phyloP scores from a whole-genome alignment of 1,140 invertebrate genomes.

The Cydia strobilella region DNA sequence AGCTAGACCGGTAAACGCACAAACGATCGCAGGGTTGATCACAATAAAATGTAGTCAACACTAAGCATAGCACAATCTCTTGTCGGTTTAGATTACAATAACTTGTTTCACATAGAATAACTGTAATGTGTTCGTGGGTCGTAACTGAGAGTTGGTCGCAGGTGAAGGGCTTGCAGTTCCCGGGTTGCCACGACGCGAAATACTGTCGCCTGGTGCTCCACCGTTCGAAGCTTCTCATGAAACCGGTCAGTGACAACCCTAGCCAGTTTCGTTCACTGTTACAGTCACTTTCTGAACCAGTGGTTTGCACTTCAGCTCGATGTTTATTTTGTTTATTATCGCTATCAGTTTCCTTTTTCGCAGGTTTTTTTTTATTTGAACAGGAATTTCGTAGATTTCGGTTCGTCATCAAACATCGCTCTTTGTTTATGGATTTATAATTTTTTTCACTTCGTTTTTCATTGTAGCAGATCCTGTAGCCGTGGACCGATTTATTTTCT shows the following conservation, averaged over 20 bases:
- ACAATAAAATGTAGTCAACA: neutral
- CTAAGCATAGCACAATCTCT: neutral
- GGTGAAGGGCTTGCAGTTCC: slow-evolving; percentile 97
- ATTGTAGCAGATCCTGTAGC: slow-evolving; percentile 24
- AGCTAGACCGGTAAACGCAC: slow-evolving; percentile 36
- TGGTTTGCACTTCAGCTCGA: slow-evolving; percentile 50
- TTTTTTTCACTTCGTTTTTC: slow-evolving; percentile 15
- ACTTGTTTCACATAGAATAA: slow-evolving; percentile 5
- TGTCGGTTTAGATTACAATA: neutral
- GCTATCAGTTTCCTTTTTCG: slow-evolving; percentile 41
- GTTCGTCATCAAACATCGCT: slow-evolving; percentile 22
- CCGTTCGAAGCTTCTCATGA: slow-evolving; percentile 95
- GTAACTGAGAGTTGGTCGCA: slow-evolving; percentile 81
- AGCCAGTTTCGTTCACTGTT: slow-evolving; percentile 36
- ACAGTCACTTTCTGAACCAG: slow-evolving; percentile 42
- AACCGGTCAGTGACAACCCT: slow-evolving; percentile 89
- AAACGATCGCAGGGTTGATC: neutral
- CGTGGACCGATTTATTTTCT: slow-evolving; percentile 37
- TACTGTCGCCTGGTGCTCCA: slow-evolving; percentile 97
- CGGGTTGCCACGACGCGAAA: slow-evolving; percentile 95
- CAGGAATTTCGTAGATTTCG: slow-evolving; percentile 28
- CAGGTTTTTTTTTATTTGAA: slow-evolving; percentile 40
- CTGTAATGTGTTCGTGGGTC: slow-evolving; percentile 38
- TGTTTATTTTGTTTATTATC: slow-evolving; percentile 47
- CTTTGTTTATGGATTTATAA: slow-evolving; percentile 21